Percentiles rank a stretch among this genome's conserved stretches.
phyloP scores from a whole-genome alignment of 1,140 invertebrate species.

The Heliconius eleuchia region DNA sequence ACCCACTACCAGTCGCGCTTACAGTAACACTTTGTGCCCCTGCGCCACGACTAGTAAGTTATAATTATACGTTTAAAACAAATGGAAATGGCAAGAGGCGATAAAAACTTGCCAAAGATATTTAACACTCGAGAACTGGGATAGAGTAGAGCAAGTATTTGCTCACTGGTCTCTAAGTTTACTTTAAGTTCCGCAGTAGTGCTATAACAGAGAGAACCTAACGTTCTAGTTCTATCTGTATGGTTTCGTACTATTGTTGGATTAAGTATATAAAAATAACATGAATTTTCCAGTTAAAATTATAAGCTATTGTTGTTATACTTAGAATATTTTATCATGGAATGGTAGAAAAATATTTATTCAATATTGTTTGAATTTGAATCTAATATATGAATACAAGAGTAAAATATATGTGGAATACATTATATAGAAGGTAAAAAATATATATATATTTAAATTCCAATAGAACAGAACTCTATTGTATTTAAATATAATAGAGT shows the following conservation, averaged over 20 bases:
- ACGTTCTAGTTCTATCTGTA: not conserved
- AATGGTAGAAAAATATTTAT: not conserved
- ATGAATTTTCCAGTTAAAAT: not conserved
- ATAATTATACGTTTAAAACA: not conserved
- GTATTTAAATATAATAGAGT: too few species aligned
- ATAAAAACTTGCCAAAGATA: not conserved
- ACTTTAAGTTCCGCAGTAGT: conserved; percentile 6
- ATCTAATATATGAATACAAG: too few species aligned
- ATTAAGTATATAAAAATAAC: not conserved
- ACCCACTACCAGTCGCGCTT: too few species aligned
- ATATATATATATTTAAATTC: too few species aligned
- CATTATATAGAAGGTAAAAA: too few species aligned
- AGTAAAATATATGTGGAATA: too few species aligned
- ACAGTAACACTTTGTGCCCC: too few species aligned
- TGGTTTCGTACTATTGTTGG: not conserved
- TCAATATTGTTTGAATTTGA: too few species aligned
- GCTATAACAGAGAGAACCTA: conserved; percentile 6
- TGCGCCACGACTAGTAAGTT: too few species aligned
- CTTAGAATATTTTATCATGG: not conserved
- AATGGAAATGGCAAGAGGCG: not conserved
- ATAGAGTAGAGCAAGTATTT: conserved; percentile 9
- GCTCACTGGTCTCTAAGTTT: conserved; percentile 10
- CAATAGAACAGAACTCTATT: too few species aligned
- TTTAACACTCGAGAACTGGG: not conserved
- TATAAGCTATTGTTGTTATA: not conserved